A percentile compares a stretch with the other conserved stretches of the same genome.
phyloP scores from a whole-genome alignment of 2,888 invertebrate species.

The Schrankia costaestrigalis region DNA sequence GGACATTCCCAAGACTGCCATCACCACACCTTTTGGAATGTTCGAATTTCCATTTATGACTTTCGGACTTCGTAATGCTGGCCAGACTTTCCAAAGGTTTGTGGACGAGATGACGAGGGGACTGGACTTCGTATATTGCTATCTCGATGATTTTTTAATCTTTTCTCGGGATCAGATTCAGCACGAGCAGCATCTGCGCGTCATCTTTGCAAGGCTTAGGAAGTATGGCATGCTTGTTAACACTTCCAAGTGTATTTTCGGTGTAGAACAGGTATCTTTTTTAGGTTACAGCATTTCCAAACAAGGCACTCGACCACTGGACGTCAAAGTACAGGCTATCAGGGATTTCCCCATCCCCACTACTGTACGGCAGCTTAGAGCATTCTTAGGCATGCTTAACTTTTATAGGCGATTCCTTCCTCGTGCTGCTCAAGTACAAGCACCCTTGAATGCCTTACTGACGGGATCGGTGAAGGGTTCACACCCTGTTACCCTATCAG shows the following conservation, averaged over 20 bases:
- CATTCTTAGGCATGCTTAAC: background rate
- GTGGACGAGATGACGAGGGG: too few species aligned
- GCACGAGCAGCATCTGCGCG: too few species aligned
- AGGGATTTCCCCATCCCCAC: too few species aligned
- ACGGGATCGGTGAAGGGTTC: too few species aligned
- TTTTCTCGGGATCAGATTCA: too few species aligned
- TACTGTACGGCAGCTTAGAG: background rate
- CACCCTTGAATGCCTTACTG: background rate
- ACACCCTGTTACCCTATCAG: too few species aligned
- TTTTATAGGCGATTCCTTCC: background rate
- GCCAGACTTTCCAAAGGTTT: background rate
- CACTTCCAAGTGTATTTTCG: too few species aligned
- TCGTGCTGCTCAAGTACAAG: background rate
- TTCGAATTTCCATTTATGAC: conserved; percentile 3
- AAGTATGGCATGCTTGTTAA: too few species aligned
- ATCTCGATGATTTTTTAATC: too few species aligned
- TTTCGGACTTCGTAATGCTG: background rate
- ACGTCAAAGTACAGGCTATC: background rate
- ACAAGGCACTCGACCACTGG: background rate
- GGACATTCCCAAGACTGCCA: conserved; percentile 1
- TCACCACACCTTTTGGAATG: conserved; percentile 2
- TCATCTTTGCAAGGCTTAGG: too few species aligned
- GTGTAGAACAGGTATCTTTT: background rate
- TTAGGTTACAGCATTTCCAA: background rate
- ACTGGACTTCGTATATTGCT: background rate